These are phyloP conservation scores for Cassiopea xamachana DNA, from an alignment of 30 jellyfish, hydroid and myxozoan species.

Conservation along the genomic window DNA sequence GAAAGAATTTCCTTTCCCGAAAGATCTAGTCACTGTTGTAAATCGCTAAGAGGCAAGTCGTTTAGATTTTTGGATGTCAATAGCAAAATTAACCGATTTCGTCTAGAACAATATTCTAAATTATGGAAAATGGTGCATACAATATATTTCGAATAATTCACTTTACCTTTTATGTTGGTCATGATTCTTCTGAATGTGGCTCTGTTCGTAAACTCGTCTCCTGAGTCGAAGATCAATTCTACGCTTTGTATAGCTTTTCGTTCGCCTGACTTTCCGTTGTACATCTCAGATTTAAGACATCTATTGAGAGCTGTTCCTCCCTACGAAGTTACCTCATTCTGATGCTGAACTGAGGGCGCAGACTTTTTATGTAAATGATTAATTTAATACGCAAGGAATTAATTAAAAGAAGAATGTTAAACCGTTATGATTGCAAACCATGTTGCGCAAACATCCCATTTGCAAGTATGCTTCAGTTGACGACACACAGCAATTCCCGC, in stretches of 20 bases:
- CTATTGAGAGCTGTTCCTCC: background rate
- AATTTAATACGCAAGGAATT: background rate
- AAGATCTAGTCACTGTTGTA: too few species aligned
- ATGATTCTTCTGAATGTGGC: constrained; percentile 65
- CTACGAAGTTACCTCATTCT: background rate
- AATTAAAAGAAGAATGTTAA: constrained; percentile 4
- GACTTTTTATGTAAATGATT: background rate
- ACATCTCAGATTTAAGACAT: background rate
- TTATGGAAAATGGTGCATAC: too few species aligned
- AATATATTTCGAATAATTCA: too few species aligned
- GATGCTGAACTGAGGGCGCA: background rate
- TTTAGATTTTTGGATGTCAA: too few species aligned
- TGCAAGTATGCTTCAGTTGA: background rate
- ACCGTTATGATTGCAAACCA: background rate
- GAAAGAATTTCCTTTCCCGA: too few species aligned
- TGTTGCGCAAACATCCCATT: background rate
- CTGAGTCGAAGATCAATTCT: constrained; percentile 67
- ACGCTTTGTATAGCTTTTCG: constrained; percentile 50
- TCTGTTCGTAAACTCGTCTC: constrained; percentile 63
- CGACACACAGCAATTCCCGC: background rate
- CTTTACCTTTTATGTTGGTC: constrained; percentile 67
- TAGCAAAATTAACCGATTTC: too few species aligned
- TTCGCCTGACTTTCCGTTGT: constrained; percentile 8
- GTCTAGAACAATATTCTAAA: background rate
- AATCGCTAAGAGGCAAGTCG: too few species aligned